Conservation (phyloP, 2,113 vertebrate species). For the Tinamus guttatus region DNA sequence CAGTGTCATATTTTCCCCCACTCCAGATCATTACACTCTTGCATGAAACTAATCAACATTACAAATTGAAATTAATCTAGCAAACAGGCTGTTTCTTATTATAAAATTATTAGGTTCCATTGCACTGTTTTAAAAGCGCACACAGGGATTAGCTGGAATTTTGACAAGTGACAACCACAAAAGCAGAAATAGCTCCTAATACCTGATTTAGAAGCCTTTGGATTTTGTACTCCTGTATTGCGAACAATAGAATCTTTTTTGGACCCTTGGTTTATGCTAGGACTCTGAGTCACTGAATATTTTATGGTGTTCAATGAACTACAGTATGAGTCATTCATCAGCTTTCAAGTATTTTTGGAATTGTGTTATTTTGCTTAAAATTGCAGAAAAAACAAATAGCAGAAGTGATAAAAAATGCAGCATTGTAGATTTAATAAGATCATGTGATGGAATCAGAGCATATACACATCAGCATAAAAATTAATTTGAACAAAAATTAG, state of each 20-base stretch:
- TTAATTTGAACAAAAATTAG: constrained; percentile 59
- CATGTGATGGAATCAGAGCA: constrained; percentile 42
- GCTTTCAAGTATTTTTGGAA: constrained; percentile 81
- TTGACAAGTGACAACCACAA: not conserved
- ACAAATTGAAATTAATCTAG: constrained; percentile 59
- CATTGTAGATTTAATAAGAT: constrained; percentile 60
- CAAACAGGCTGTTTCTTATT: constrained; percentile 7
- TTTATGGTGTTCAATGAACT: constrained; percentile 75
- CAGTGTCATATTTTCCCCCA: constrained; percentile 41
- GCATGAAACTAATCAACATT: constrained; percentile 47
- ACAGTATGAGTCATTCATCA: constrained; percentile 78
- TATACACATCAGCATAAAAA: constrained; percentile 20
- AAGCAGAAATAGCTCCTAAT: not conserved
- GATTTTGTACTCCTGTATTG: constrained; percentile 36
- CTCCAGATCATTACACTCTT: constrained; percentile 38
- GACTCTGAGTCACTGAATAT: constrained; percentile 77
- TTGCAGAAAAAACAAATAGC: constrained; percentile 56
- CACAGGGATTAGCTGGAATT: not conserved
- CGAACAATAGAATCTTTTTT: constrained; percentile 62
- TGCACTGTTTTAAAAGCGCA: constrained; percentile 29
- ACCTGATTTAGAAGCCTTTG: not conserved
- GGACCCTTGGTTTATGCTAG: constrained; percentile 62
- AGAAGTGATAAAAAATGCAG: constrained; percentile 74
- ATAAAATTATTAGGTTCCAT: constrained; percentile 56
- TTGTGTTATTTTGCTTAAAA: constrained; percentile 75